Base-by-base conservation (phyloP, 2,113 vertebrate genomes). In the Ascaphus truei region DNA sequence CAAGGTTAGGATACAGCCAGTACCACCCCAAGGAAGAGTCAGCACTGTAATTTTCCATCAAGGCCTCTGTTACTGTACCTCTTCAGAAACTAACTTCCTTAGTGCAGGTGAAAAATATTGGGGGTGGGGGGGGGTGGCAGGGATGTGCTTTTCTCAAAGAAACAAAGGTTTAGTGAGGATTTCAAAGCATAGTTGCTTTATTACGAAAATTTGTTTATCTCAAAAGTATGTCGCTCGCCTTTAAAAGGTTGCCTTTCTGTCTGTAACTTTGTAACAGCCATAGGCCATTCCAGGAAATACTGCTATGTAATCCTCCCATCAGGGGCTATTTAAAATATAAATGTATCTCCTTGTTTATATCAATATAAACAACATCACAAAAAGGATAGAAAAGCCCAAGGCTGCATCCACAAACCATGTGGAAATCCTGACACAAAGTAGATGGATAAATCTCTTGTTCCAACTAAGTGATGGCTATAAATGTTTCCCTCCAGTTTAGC, bases 331-430 rank as follows among this genome's bases (percentile, higher is more conserved):
- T 62, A 47, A 62, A 62, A 29, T 31, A 10, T 20, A 43, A 61
- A 31, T n/a, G 16, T 29, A 34, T 23, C 29, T 61, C n/a, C 37
- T 62, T 45, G 27, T 62, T 62, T 62, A 50, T 62, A 33, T 48
- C 60, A 48, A 8, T 48, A 29, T 50, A 48, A 48, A 33, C 27
- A 48, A 6, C 23, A 15, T 18, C 10, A 13, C 10, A 13, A 2
- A 48, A 15, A 48, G 4, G 11, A 18, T 61, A 61, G 8, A 30
- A 16, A 30, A 13, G 39, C 39, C 39, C 26, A 18, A 6, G 25
- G 26, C 27, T 16, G 9, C 31, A 34, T 7, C 13, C n/a, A n/a
- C n/a, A n/a, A n/a, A 31, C 11, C 15, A 45, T 61, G 8, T 47
- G 26, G 36, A 60, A 60, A 27, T 12, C 1, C 8, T 36, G 18